Evolutionary conservation across 92 coral and sea anemone species (phyloP), one percentile per base, ranked within the genome.

Genomic region (Anthopleura xanthogrammica): DNA sequence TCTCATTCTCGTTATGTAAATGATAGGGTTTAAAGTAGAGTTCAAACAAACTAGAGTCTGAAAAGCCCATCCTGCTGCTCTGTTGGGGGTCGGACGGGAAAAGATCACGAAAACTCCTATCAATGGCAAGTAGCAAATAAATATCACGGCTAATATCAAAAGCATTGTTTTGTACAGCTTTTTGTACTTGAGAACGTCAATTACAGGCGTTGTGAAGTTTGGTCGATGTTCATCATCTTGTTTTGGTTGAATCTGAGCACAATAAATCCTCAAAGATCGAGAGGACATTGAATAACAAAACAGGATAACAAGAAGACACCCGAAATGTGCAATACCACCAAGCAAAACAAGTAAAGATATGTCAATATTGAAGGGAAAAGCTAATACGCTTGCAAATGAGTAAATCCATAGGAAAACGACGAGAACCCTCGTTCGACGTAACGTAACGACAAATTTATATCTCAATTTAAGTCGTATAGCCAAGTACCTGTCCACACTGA

Each of bases 141-240:
- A 19, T 17, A 82, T 73, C 48, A 82, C 56, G 17, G 50, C 73
- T 1, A 82, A 40, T 29, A 82, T 75, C 6, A 82, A 70, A 16
- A 82, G 17, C 86, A 82, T 82, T 0, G 86, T 82, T 7, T 73
- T 82, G 12, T 56, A 54, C 7, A 82, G 79, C 72, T 57, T 73
- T 41, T 57, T 82, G 79, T 82, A 82, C 23, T 82, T 82, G 29
- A 54, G 79, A 23, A 82, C 23, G n/a, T 82, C 80, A 16, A 82
- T 57, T 0, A 78, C 36, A 41, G 52, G 84, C 12, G 20, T 11
- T 68, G 77, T 43, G 16, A 7, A 16, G 77, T 66, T 65, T 1
- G 39, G 43, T 29, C 60, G 84, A 11, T 70, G 62, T 8, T 48
- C 41, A 0, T 11, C 78, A 12, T 3, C 14, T 2, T 9, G 58